These are phyloP conservation scores for Diloba caeruleocephala DNA, from an alignment of 2,888 invertebrate genomes.

Conservation along the genomic window DNA sequence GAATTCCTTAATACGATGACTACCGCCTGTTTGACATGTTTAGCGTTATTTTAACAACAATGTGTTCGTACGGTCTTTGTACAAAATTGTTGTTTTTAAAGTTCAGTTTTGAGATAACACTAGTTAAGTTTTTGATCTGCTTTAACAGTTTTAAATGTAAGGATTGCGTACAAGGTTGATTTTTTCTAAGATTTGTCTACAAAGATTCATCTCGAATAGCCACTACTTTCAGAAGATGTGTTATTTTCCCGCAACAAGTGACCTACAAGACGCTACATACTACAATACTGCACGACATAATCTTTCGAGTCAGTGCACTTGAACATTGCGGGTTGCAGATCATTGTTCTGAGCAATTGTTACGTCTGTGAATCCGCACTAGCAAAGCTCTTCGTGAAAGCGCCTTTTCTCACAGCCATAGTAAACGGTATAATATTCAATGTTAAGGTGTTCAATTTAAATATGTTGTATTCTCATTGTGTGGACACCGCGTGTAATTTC, in stretches of 20 bases:
- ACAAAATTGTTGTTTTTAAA: conserved; percentile 8
- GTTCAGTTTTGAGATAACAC: conserved; percentile 11
- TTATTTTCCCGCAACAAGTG: conserved; percentile 30
- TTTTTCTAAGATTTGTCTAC: not conserved
- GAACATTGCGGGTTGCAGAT: conserved; percentile 63
- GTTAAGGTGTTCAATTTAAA: conserved; percentile 63
- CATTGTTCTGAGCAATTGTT: conserved; percentile 78
- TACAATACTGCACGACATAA: conserved; percentile 34
- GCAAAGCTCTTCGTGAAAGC: conserved; percentile 78
- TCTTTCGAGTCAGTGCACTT: conserved; percentile 65
- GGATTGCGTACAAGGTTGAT: not conserved
- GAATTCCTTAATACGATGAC: conserved; percentile 46
- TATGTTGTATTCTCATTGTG: conserved; percentile 44
- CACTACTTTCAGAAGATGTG: conserved; percentile 15
- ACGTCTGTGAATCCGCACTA: conserved; percentile 71
- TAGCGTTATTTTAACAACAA: conserved; percentile 29
- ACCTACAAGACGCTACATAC: conserved; percentile 20
- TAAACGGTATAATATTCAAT: conserved; percentile 64
- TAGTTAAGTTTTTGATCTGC: too few relatives aligned
- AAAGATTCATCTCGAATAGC: not conserved
- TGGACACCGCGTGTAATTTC: conserved; percentile 56
- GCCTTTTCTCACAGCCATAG: conserved; percentile 73
- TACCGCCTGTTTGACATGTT: conserved; percentile 48
- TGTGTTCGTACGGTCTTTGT: conserved; percentile 4
- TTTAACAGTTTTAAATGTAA: not conserved